A percentile compares a stretch with the other conserved stretches of the same genome.
Conservation (phyloP, 2,113 vertebrate species). For the Apteryx owenii region DNA sequence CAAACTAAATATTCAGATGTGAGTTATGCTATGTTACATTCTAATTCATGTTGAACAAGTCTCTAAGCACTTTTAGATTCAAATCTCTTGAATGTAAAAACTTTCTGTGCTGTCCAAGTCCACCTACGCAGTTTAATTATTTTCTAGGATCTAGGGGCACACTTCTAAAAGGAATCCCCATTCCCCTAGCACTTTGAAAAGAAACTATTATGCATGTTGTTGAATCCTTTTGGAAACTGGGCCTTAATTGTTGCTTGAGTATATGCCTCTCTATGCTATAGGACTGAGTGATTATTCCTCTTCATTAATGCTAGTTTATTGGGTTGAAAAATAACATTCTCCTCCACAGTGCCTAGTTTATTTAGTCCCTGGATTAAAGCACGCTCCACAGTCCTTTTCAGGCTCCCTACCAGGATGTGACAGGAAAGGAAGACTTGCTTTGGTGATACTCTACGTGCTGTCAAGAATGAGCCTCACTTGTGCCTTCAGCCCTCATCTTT, state of each 20-base stretch:
- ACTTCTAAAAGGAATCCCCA: neutral
- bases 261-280: neutral
- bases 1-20: slow-evolving; percentile 67
- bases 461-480: neutral
- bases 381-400: neutral
- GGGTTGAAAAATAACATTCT: neutral
- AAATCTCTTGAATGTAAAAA: neutral
- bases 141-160: neutral
- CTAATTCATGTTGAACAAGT: neutral
- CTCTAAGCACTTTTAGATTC: neutral
- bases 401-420: neutral
- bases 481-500: neutral
- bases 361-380: neutral
- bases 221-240: neutral
- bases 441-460: neutral
- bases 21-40: neutral
- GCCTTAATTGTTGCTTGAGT: neutral
- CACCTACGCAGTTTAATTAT: fast-evolving
- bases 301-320: neutral
- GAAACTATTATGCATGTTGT: neutral
- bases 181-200: neutral
- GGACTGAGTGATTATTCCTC: neutral
- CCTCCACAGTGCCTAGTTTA: neutral
- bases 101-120: neutral
- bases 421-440: neutral